Evolutionary conservation across 2,113 vertebrate genomes (phyloP), one percentile per base, ranked within the genome.

Genomic region (Mormyrus lacerda): DNA sequence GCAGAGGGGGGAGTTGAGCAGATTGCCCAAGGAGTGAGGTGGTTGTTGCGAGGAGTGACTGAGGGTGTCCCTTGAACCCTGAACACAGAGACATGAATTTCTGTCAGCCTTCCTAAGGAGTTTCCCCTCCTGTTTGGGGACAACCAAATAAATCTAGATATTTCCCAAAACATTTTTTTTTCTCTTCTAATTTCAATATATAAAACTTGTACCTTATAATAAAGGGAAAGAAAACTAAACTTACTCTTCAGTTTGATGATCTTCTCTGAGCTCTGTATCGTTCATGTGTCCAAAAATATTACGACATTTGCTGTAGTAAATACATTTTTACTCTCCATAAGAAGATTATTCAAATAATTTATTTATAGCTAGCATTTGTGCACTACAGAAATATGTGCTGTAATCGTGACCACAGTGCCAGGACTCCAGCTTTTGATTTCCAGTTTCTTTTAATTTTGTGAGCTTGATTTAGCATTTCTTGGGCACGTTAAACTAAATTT

Each of bases 1-100:
- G 89, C 98, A 97, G 51, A 98, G 94, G 76, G 97, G 97, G 0
- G 97, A 98, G 89, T 99, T 99, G 93, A 99, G 98, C 91, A 99
- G 97, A 92, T 97, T 96, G 91, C 97, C 97, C 53, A 99, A 96
- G 83, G 97, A 97, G 89, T 96, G 97, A 39, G 93, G 96, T 50
- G 94, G 96, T 24, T 95, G 94, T 90, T 95, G 95, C 88, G 94
- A 92, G 4, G 94, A 93, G n/a, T 95, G 93, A 0, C 94, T 95
- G 0, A 95, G 93, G 2, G 95, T 95, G 88, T 96, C 96, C 91
- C 94, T 94, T 89, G 91, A 85, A 48, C 91, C 91, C 95, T 96
- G 44, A 24, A 39, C 8, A 39, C 31, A 88, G 50, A 90, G 21
- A 89, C 73, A 85, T 39, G 76, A 82, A 82, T 45, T 10, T 84